Evolutionary conservation across 2,797 vertebrate genomes (phyloP).

Genomic region (Pseudomugil gertrudae): DNA sequence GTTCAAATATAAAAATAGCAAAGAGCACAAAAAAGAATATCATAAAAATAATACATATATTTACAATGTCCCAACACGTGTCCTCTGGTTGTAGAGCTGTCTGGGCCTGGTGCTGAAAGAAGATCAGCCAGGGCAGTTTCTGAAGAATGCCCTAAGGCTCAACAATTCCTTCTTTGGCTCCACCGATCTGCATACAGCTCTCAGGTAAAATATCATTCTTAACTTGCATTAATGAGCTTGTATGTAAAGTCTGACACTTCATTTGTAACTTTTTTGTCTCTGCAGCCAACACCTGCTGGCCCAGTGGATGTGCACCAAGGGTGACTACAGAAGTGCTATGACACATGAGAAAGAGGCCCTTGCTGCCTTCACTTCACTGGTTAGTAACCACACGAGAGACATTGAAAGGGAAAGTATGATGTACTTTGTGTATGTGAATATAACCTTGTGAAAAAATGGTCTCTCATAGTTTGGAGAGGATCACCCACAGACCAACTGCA

Average conservation of each 20-base stretch:
- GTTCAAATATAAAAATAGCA: not conserved
- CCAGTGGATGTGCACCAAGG: constrained; percentile 82
- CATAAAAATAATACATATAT: not conserved
- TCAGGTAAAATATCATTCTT: constrained; percentile 72
- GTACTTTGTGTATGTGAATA: not conserved
- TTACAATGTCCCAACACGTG: not conserved
- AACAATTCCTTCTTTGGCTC: constrained; percentile 82
- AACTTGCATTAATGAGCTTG: not conserved
- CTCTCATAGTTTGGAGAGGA: constrained; percentile 80
- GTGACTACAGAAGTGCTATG: constrained; percentile 86
- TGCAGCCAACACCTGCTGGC: constrained; percentile 85
- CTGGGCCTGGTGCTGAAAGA: constrained; percentile 83
- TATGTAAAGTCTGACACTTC: not conserved
- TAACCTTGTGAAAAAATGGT: constrained; percentile 6
- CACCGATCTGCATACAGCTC: constrained; percentile 77
- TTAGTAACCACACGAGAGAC: constrained; percentile 48
- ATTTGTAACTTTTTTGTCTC: constrained; percentile 4
- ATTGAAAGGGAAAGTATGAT: not conserved
- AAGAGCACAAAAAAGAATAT: not conserved
- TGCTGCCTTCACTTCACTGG: constrained; percentile 80
- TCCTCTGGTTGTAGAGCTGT: constrained; percentile 73
- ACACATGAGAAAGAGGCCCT: constrained; percentile 86
- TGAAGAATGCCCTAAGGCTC: constrained; percentile 82
- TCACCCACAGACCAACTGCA: constrained; percentile 81
- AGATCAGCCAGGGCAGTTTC: constrained; percentile 75